Evolutionary conservation across 2,797 vertebrate species (phyloP), one percentile per base, ranked within the genome.

Genomic region (Cichlasoma orientale): DNA sequence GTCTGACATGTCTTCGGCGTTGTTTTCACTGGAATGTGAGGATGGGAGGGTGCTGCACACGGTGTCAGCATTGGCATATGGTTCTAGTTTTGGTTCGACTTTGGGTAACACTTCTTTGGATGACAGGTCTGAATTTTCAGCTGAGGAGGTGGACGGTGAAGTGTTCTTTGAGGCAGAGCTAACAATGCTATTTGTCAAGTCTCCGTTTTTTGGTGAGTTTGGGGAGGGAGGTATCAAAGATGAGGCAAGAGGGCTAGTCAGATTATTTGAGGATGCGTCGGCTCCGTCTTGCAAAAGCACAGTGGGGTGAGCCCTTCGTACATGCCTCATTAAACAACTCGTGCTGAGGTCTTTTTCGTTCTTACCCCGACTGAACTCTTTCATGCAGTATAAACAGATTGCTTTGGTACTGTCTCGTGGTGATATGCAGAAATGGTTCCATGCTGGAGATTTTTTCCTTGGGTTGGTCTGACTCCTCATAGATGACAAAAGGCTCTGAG

Each of bases 321-420:
- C 98, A 2, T 99, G 98, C 84, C 98, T 96, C 98, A 99, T 99
- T 75, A 99, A 96, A 89, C 98, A 99, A 89, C 98, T 99, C n/a
- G 98, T 99, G 85, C 98, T 99, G 82, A 99, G 91, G 93, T 99
- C 98, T 92, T 99, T 99, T 91, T 99, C 98, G n/a, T 99, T 99
- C 92, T 99, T 99, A 31, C 98, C 98, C 31, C 98, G 94, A 83
- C 98, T 99, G 80, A 99, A 99, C 92, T 99, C 98, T 95, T 98
- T 99, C 97, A 99, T 98, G 93, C 98, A 99, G 95, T 99, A 99
- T 94, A 97, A 97, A 93, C 98, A 99, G 93, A 99, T 97, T 89
- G 98, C 98, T 96, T 99, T 99, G 90, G 98, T 99, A 93, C 96
- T 97, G 92, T 99, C 98, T 88, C 97, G 96, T 50, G 98, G 98